Evolutionary conservation across 35 echinoderm and acorn worm species (phyloP).

Genomic region (Heliocidaris tuberculata): DNA sequence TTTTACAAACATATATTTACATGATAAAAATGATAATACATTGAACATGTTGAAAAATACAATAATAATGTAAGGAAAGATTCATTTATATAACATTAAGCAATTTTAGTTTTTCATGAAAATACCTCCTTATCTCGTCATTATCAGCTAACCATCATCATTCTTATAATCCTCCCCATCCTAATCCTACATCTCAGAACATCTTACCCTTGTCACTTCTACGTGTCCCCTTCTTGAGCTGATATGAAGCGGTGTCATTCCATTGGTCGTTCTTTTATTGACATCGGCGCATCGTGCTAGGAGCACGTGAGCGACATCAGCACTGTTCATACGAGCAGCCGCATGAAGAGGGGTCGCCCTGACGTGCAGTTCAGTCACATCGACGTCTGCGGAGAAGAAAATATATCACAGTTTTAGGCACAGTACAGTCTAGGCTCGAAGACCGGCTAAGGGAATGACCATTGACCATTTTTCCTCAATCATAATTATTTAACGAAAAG

Average conservation of each 20-base stretch:
- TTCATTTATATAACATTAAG: no score
- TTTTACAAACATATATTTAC: no score
- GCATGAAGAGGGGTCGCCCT: constrained; percentile 59
- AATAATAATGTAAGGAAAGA: no score
- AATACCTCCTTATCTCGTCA: not conserved
- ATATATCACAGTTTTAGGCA: not conserved
- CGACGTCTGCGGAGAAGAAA: not conserved
- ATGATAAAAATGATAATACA: no score
- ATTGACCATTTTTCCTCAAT: no score
- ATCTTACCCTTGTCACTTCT: not conserved
- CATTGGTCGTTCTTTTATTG: not conserved
- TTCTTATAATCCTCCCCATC: not conserved
- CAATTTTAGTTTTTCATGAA: no score
- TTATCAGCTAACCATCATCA: not conserved
- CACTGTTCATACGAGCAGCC: constrained; percentile 25
- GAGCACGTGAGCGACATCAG: constrained; percentile 24
- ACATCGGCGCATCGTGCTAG: constrained; percentile 21
- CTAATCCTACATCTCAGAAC: not conserved
- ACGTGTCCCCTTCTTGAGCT: constrained; percentile 41
- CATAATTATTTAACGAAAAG: no score
- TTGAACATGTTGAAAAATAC: no score
- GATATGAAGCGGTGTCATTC: constrained; percentile 47
- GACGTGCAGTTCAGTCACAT: not conserved
- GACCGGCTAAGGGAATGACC: no score
- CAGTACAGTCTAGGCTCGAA: no score